phyloP scores from a whole-genome alignment of 35 echinoderm and acorn worm species.

The Apostichopus japonicus region DNA sequence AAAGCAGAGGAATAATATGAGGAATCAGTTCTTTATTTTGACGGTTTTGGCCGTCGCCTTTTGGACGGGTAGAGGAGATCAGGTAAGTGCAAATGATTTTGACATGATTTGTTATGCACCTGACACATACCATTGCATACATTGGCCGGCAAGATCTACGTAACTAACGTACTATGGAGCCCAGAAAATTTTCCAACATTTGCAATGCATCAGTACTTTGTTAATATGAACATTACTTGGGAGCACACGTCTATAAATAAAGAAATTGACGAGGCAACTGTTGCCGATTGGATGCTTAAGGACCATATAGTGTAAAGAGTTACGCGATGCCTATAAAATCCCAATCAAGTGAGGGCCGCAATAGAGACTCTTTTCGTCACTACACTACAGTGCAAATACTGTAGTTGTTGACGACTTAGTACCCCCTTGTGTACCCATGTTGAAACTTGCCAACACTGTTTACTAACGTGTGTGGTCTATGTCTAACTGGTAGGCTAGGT shows the following conservation, averaged over 20 bases:
- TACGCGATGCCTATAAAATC: too few relatives aligned
- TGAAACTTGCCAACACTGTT: too few relatives aligned
- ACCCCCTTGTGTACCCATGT: too few relatives aligned
- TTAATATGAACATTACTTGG: too few relatives aligned
- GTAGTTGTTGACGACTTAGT: too few relatives aligned
- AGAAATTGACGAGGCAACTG: background rate
- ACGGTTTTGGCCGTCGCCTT: slow-evolving; percentile 40
- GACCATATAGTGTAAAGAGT: too few relatives aligned
- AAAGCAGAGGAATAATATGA: slow-evolving; percentile 16
- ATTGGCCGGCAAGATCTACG: background rate
- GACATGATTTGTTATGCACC: background rate
- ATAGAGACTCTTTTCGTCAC: too few relatives aligned
- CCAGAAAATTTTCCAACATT: background rate
- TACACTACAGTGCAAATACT: too few relatives aligned
- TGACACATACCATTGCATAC: background rate
- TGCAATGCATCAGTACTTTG: background rate
- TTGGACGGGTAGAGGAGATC: slow-evolving; percentile 45
- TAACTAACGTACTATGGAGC: background rate
- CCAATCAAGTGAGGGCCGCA: too few relatives aligned
- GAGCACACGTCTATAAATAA: background rate
- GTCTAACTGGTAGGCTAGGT: too few relatives aligned
- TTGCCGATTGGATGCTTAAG: too few relatives aligned
- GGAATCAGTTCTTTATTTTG: slow-evolving; percentile 45
- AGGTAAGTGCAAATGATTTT: slow-evolving; percentile 3
- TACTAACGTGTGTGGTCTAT: too few relatives aligned